phyloP scores from a whole-genome alignment of 2,113 vertebrate species.

The Callipepla squamata region DNA sequence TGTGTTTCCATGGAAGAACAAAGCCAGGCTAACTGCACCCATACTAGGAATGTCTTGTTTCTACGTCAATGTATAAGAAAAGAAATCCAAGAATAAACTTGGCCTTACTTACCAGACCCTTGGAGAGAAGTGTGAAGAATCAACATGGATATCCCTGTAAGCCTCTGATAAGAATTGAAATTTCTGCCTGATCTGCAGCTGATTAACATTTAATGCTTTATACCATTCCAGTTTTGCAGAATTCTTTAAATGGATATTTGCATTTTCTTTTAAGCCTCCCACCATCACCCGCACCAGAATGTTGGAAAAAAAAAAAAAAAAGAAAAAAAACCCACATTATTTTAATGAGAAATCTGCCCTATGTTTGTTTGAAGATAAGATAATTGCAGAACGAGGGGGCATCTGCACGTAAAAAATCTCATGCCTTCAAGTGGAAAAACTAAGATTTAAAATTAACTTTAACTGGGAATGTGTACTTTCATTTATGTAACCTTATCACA shows the following conservation, averaged over 20 bases:
- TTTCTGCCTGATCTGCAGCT: constrained; percentile 7
- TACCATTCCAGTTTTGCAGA: neutral
- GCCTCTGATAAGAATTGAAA: neutral
- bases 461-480: neutral
- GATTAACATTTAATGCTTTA: neutral
- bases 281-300: neutral
- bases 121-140: neutral
- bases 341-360: neutral
- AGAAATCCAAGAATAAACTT: neutral
- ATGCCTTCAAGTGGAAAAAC: neutral
- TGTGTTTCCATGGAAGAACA: neutral
- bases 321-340: neutral
- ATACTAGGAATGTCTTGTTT: neutral
- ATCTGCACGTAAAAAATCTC: neutral
- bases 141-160: constrained; percentile 13
- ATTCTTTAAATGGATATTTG: neutral
- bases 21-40: neutral
- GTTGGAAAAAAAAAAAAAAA: neutral
- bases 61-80: neutral
- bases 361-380: neutral
- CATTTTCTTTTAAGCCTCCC: neutral
- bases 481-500: neutral
- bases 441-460: neutral
- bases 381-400: neutral
- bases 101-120: neutral